phyloP scores from a whole-genome alignment of 2,113 vertebrate genomes.

The Prunella fulvescens region DNA sequence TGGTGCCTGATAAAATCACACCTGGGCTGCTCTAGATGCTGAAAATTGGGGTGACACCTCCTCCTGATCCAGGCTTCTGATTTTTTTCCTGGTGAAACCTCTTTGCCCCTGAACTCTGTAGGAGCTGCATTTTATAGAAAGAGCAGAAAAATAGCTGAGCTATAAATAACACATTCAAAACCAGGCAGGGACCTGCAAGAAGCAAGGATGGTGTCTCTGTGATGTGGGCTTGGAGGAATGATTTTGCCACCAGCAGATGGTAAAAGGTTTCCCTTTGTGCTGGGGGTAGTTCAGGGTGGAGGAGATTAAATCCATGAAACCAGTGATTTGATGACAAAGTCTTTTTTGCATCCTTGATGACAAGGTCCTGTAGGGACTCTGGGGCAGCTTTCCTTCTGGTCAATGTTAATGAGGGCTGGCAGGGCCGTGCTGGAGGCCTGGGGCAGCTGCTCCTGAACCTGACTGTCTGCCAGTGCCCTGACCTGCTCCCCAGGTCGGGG shows the following conservation, averaged over 20 bases:
- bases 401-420: not conserved
- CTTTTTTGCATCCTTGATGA: not conserved
- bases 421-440: not conserved
- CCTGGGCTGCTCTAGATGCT: not conserved
- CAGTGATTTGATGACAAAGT: slow-evolving; percentile 14
- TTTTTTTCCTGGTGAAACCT: not conserved
- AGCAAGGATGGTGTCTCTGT: not conserved
- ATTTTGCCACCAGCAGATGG: not conserved
- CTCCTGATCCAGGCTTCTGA: not conserved
- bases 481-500: slow-evolving; percentile 7
- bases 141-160: not conserved
- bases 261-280: not conserved
- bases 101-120: not conserved
- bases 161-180: slow-evolving; percentile 38
- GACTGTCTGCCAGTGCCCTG: not conserved
- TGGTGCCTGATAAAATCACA: not conserved
- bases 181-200: not conserved
- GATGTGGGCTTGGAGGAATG: not conserved
- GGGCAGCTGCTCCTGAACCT: not conserved
- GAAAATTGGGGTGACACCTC: not conserved
- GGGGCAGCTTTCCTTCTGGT: not conserved
- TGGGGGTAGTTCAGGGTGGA: not conserved
- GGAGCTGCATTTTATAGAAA: not conserved
- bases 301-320: not conserved
- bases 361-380: not conserved